Base-by-base conservation (phyloP, 2,888 invertebrate species). In the Harpalus rubripes region DNA sequence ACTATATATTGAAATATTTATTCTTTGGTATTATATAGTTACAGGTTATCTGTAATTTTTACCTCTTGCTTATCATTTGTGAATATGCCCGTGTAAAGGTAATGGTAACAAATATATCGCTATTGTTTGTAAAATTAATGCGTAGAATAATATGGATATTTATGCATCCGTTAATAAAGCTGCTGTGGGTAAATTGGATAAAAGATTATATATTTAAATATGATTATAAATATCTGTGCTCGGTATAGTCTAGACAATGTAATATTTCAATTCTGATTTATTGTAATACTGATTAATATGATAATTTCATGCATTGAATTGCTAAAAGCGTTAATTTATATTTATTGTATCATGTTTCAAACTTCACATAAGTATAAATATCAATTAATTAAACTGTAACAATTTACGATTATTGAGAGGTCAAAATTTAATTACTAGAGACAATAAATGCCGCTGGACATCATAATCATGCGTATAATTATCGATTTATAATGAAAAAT, bases 251-350 rank as follows among this genome's bases (percentile, higher is more conserved):
- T 12, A 52, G 44, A 12, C 8, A 12, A 10, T 26, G 59, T 26
- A 63, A 22, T 63, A 63, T 63, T 63, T 63, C 18, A 22, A 18
- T 63, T 63, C 10, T 22, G 63, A 63, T 63, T 63, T 63, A 63
- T 63, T 18, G 22, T 22, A 22, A 22, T 26, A 63, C 7, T 22
- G 63, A 63, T 63, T 63, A 63, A 26, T 63, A 63, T 63, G 26
- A 63, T 63, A 63, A 63, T 63, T 63, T 63, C 26, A 12, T 26
- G 63, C 63, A 63, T 22, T 63, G 63, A 22, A 63, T 63, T 22
- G 63, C 63, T 5, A 12, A 8, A 18, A 63, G 63, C 63, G 63
- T 26, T 63, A 63, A 63, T 22, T 63, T 63, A 63, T 22, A 63
- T 63, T 63, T 63, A 63, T 63, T 63, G 26, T 63, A 3, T 63